A percentile compares a stretch with the other conserved stretches of the same genome.
Conservation (phyloP, 2,888 invertebrate species). For the Reticulitermes lucifugus region DNA sequence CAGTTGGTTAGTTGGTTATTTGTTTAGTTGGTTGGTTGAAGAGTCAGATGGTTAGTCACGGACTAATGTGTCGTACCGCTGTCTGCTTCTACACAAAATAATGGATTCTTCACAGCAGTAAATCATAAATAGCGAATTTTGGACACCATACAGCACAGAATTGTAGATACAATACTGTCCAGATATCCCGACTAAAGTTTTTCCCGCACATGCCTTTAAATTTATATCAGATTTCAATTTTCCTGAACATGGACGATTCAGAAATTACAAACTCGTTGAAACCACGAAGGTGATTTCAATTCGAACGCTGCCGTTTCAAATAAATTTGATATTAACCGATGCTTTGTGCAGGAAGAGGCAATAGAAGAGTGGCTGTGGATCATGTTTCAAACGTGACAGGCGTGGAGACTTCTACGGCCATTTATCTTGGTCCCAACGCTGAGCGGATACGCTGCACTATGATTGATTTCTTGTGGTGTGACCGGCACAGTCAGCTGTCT, state of each 20-base stretch:
- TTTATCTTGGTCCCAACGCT: not conserved
- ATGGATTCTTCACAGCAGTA: no score
- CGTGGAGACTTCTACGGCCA: not conserved
- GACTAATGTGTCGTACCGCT: no score
- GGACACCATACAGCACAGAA: no score
- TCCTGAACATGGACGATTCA: not conserved
- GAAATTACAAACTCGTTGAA: not conserved
- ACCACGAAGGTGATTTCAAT: not conserved
- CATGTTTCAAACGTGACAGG: not conserved
- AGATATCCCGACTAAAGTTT: no score
- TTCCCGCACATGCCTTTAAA: no score
- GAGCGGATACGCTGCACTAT: not conserved
- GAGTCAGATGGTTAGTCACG: no score
- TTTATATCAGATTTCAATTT: no score
- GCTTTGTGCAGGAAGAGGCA: not conserved
- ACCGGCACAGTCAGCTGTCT: not conserved
- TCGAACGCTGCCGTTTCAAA: not conserved
- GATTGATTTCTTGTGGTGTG: not conserved
- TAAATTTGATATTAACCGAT: not conserved
- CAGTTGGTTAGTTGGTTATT: no score
- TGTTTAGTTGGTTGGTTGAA: no score
- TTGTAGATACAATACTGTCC: no score
- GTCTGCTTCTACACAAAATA: no score
- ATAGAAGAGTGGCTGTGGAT: not conserved
- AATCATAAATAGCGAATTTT: no score